Evolutionary conservation across 1,140 invertebrate species (phyloP).

Genomic region (Zaprionus kolodkinae): DNA sequence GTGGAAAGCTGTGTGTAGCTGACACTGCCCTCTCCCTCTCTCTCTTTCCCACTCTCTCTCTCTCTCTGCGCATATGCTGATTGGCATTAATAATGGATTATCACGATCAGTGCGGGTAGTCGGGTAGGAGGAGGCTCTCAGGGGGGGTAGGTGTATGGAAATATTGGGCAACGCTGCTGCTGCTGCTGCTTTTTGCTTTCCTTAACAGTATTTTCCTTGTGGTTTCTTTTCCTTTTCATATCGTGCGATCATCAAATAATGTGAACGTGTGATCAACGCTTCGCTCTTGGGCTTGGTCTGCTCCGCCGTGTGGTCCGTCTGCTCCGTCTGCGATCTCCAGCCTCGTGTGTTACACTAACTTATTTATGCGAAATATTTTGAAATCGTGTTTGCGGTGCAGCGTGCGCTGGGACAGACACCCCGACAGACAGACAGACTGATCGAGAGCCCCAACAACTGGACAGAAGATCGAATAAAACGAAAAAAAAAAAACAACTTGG

Average conservation of each 20-base stretch:
- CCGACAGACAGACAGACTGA: constrained; percentile 18
- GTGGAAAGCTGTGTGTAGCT: constrained; percentile 27
- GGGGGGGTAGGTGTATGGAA: constrained; percentile 68
- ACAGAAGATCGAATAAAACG: constrained; percentile 11
- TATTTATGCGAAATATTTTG: constrained; percentile 84
- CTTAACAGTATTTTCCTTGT: constrained; percentile 42
- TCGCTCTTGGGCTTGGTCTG: constrained; percentile 24
- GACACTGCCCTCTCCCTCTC: constrained; percentile 34
- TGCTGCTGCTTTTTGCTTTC: constrained; percentile 51
- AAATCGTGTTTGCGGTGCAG: constrained; percentile 80
- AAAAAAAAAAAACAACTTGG: constrained; percentile 8
- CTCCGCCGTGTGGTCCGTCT: background rate
- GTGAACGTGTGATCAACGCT: constrained; percentile 83
- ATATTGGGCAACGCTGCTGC: constrained; percentile 60
- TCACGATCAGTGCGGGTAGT: constrained; percentile 64
- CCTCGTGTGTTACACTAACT: constrained; percentile 83
- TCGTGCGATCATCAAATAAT: constrained; percentile 84
- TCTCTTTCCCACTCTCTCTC: constrained; percentile 24
- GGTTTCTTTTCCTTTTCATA: constrained; percentile 55
- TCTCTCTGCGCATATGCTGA: constrained; percentile 77
- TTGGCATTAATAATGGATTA: constrained; percentile 85
- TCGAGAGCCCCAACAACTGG: constrained; percentile 43
- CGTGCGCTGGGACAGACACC: constrained; percentile 64
- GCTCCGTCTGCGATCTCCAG: constrained; percentile 5
- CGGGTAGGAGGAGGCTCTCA: background rate